Evolutionary conservation across 2,797 vertebrate species (phyloP).

Genomic region (Sebastes nivosus): DNA sequence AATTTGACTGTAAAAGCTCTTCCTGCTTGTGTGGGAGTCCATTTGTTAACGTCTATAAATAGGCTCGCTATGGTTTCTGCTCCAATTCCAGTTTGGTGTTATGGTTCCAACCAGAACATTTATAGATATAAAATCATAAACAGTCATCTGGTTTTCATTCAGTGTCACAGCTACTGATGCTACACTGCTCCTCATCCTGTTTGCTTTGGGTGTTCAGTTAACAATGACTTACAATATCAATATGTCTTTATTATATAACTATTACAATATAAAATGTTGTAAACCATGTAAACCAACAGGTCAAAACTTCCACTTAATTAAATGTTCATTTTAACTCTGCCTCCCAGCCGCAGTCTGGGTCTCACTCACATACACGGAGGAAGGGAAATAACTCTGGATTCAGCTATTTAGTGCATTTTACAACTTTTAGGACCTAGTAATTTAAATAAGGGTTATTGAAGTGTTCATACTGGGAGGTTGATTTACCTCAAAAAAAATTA

Average conservation of each 20-base stretch:
- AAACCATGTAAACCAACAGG: too few species aligned
- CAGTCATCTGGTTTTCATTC: neutral
- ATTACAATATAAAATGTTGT: neutral
- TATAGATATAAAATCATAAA: neutral
- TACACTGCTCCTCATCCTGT: neutral
- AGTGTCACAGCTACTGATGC: neutral
- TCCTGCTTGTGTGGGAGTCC: neutral
- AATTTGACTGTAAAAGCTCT: neutral
- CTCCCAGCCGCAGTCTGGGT: too few species aligned
- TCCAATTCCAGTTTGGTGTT: slow-evolving; percentile 2
- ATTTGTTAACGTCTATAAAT: slow-evolving; percentile 5
- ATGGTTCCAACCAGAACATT: neutral
- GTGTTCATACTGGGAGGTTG: too few species aligned
- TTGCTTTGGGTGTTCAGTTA: neutral
- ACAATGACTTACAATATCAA: neutral
- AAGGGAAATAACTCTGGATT: too few species aligned
- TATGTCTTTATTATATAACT: neutral
- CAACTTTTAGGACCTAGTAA: too few species aligned
- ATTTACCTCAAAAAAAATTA: accelerated
- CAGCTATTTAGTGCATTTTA: too few species aligned
- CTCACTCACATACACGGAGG: too few species aligned
- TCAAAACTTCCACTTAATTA: neutral
- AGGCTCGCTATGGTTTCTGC: neutral
- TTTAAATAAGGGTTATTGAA: too few species aligned
- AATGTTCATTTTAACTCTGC: neutral